Base-by-base conservation (phyloP, 2,888 invertebrate genomes). In the Miltochrista miniata region DNA sequence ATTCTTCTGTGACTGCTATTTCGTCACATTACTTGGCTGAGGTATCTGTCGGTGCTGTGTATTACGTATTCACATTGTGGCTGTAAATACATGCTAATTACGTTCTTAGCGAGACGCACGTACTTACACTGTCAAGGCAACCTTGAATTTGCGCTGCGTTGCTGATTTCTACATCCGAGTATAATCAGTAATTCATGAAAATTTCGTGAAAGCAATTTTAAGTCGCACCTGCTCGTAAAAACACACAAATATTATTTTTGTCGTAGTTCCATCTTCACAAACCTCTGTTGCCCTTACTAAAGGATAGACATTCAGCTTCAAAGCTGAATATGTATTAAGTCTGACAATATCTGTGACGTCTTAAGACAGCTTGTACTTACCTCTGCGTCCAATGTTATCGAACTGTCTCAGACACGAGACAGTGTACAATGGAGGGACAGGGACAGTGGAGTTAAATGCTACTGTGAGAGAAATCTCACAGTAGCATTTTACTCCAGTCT, bases 61-160 rank as follows among this genome's bases (percentile, higher is more conserved):
- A 71, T 73, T 71, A 71, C 65, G 64, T 73, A 70, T 76, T 73
- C 72, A 72, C 74, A 68, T 74, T 76, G 67, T 68, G 62, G 61
- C 67, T 73, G 75, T 71, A 77, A 74, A 76, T 74, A 75, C 73
- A 78, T 76, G 80, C 75, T 83, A 83, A 83, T 84, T 79, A 72
- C 67, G 61, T 64, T 72, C 68, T 62, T 60, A 61, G 61, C 54
- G 47, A 61, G 53, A 41, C 51, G 52, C 59, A 54, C 55, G 47
- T 56, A 59, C 66, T 2, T 55, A 59, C 66, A 61, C 61, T 75
- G 74, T 77, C 64, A 68, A 61, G 57, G 57, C 59, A 5, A 24
- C 83, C 84, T 81, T 83, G 76, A 51, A 51, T 53, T 54, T 61
- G 68, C 67, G 63, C 68, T 69, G 57, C 68, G 62, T 65, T 67